Percentiles rank a stretch among this genome's conserved stretches.
Evolutionary conservation across 2,797 vertebrate genomes (phyloP).

Genomic region (Nannoperca obscura): DNA sequence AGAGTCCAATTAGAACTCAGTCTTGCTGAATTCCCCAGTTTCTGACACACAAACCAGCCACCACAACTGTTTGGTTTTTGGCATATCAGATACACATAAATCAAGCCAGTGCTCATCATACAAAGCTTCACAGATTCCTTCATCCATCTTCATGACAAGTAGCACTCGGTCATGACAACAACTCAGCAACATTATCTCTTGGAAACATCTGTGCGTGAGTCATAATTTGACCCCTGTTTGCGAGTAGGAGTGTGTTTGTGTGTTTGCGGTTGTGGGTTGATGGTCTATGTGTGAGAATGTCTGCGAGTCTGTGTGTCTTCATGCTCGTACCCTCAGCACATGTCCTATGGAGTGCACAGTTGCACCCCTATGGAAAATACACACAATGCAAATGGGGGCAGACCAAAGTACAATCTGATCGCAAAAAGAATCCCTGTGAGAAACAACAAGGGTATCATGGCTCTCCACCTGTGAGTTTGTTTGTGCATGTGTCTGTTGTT

Average conservation of each 20-base stretch:
- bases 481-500: constrained; percentile 42
- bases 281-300: constrained; percentile 51
- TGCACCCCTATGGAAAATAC: constrained; percentile 79
- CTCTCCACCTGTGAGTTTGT: constrained; percentile 57
- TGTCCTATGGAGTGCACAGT: constrained; percentile 34
- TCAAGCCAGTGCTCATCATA: constrained; percentile 21
- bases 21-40: constrained; percentile 53
- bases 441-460: constrained; percentile 54
- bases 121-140: constrained; percentile 24
- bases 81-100: constrained; percentile 34
- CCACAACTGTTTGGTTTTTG: constrained; percentile 48
- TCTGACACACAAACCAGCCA: constrained; percentile 26
- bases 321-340: constrained; percentile 45
- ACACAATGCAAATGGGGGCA: constrained; percentile 58
- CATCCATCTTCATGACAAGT: constrained; percentile 64
- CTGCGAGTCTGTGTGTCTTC: constrained; percentile 33
- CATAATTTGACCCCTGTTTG: constrained; percentile 34
- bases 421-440: constrained; percentile 58
- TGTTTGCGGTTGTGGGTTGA: constrained; percentile 12
- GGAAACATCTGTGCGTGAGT: constrained; percentile 63
- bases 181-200: constrained; percentile 62
- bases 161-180: constrained; percentile 51
- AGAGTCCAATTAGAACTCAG: constrained; percentile 13
- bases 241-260: constrained; percentile 25
- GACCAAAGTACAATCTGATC: constrained; percentile 67